Evolutionary conservation across 2,797 vertebrate genomes (phyloP), one percentile per base, ranked within the genome.

Genomic region (Rhynchonycteris naso): DNA sequence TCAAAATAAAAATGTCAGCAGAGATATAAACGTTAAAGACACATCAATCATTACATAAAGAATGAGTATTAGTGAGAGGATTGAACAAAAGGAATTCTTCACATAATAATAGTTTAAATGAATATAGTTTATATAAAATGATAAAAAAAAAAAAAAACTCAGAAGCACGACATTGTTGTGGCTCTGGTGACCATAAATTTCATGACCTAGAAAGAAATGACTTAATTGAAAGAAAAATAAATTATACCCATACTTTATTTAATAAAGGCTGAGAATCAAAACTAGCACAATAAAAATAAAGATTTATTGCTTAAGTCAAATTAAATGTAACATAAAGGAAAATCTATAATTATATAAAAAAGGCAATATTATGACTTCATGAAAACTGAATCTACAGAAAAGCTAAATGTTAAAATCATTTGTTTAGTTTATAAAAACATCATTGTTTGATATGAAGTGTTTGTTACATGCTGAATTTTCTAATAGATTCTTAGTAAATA

Each of bases 181-280:
- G 16, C 24, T 61, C 88, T 68, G n/a, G 5, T 91, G 15, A 59
- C 24, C 63, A 43, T 78, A 75, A 63, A 0, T 8, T n/a, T 89
- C 21, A 33, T 61, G 24, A 63, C 10, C 28, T 50, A 35, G 24
- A 89, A 15, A 78, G 22, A 13, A 89, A 63, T 69, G 35, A 92
- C 61, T 91, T 92, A 72, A 79, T 76, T 74, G 47, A 89, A 89
- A 79, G 0, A 58, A 88, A 94, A 87, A 65, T 58, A 92, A 94
- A 93, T 59, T 80, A 78, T 79, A 4, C 6, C 19, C n/a, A 90
- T 74, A 13, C 26, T 78, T 88, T 83, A 95, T 68, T 95, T 84
- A 63, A 84, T 75, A 88, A 88, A 86, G 13, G 14, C 56, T 88
- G n/a, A 16, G n/a, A 86, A 72, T 78, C 28, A 79, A 95, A 96